A percentile compares a stretch with the other conserved stretches of the same genome.
Conservation (phyloP, 1,140 invertebrate genomes). For the Lasioglossum albipes region DNA sequence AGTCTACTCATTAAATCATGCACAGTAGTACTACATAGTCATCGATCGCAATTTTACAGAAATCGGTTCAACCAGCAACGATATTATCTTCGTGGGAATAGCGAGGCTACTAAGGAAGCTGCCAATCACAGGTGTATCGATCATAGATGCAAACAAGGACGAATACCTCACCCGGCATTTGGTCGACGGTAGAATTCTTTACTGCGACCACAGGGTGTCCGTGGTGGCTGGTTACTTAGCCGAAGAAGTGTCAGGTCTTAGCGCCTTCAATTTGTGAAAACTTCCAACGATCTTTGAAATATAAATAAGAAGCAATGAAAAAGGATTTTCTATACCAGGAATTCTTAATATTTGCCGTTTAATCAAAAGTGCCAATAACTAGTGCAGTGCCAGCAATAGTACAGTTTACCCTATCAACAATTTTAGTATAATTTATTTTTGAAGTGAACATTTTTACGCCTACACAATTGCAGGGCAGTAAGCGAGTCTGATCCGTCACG, state of each 20-base stretch:
- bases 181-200: slow-evolving; percentile 90
- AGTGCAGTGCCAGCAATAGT: no score
- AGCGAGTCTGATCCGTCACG: no score
- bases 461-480: no score
- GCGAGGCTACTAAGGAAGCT: slow-evolving; percentile 84
- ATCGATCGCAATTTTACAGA: slow-evolving; percentile 12
- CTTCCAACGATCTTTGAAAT: no score
- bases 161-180: slow-evolving; percentile 93
- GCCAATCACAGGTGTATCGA: slow-evolving; percentile 84
- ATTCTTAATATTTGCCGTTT: no score
- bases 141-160: slow-evolving; percentile 88
- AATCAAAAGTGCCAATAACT: no score
- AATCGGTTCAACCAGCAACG: slow-evolving; percentile 72
- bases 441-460: no score
- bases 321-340: no score
- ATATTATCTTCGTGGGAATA: slow-evolving; percentile 85
- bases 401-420: no score
- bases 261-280: slow-evolving; percentile 92
- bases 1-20: no score
- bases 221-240: slow-evolving; percentile 91
- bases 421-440: no score
- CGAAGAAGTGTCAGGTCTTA: slow-evolving; percentile 89
- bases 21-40: not conserved
- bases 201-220: slow-evolving; percentile 91
- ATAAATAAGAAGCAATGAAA: no score